Evolutionary conservation across 2,888 invertebrate genomes (phyloP).

Genomic region (Marronus borbonicus): DNA sequence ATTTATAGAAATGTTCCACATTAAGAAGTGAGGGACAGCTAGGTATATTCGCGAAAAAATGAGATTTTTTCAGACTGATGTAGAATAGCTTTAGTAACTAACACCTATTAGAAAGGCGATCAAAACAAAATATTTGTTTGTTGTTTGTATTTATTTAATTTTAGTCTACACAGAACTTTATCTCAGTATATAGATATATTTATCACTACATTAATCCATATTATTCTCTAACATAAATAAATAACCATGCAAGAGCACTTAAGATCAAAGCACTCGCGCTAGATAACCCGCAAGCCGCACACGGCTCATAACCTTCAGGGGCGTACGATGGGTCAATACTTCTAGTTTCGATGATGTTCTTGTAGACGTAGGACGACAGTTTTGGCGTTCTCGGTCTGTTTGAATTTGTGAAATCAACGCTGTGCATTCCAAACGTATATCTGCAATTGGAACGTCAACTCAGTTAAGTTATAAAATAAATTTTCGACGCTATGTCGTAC

Average conservation of each 20-base stretch:
- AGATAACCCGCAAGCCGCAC: not conserved
- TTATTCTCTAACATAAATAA: constrained; percentile 2
- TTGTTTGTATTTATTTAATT: too few relatives aligned
- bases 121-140: too few relatives aligned
- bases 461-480: not conserved
- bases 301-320: constrained; percentile 66
- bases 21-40: too few relatives aligned
- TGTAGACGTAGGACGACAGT: constrained; percentile 74
- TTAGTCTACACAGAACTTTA: too few relatives aligned
- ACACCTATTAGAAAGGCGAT: too few relatives aligned
- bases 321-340: constrained; percentile 11
- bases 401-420: constrained; percentile 74
- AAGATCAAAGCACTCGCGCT: not conserved
- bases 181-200: too few relatives aligned
- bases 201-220: too few relatives aligned
- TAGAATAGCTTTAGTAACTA: too few relatives aligned
- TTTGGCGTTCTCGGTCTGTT: constrained; percentile 75
- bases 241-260: not conserved
- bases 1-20: too few relatives aligned
- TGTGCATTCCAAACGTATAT: constrained; percentile 75
- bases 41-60: too few relatives aligned
- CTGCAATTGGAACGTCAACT: not conserved
- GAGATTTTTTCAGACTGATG: too few relatives aligned
- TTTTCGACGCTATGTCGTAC: constrained; percentile 68
- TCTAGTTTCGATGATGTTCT: constrained; percentile 70